Evolutionary conservation across 2,888 invertebrate genomes (phyloP), one percentile per base, ranked within the genome.

Genomic region (Lycophotia porphyrea): DNA sequence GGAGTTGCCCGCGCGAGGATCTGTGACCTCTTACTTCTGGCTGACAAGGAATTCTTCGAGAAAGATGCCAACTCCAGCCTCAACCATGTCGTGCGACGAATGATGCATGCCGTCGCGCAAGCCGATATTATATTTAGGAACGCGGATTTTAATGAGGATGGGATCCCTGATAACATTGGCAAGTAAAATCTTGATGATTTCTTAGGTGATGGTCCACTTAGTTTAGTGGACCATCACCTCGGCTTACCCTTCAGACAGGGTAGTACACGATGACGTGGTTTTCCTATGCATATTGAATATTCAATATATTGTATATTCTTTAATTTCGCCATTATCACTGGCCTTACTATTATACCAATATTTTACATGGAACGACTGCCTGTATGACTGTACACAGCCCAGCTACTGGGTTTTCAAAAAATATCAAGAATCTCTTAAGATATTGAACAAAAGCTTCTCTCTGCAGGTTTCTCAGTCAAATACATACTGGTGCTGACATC

Each of bases 101-200:
- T 96, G 93, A 93, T 97, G 86, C 95, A 96, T 34, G 94, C 97
- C 0, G 93, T 97, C 1, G 95, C 96, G 2, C 96, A 97, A 80
- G 97, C 96, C 1, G 97, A 97, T 84, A 92, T 96, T 7, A 95
- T 97, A 76, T 97, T 97, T 80, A 94, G 97, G 78, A 96, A 96
- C 70, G 94, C 97, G 0, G 97, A 97, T 84, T 97, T 97, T 78
- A 94, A 97, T 82, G 95, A 95, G 61, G 97, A 97, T 83, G 96
- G 97, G 0, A 74, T 93, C 2, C 96, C 97, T 5, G 97, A 97
- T 90, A 97, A 97, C 88, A 96, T 97, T 80, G 96, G 96, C 94
- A 64, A 84, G 87, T 65, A 27, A 39, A 58, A 39, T 39, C 39
- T 49, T 36, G 4, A 24, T 4, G 1, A 24, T 18, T 49, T 47